A percentile compares a stretch with the other conserved stretches of the same genome.
Evolutionary conservation across 1,140 invertebrate genomes (phyloP).

Genomic region (Cecropterus lyciades): DNA sequence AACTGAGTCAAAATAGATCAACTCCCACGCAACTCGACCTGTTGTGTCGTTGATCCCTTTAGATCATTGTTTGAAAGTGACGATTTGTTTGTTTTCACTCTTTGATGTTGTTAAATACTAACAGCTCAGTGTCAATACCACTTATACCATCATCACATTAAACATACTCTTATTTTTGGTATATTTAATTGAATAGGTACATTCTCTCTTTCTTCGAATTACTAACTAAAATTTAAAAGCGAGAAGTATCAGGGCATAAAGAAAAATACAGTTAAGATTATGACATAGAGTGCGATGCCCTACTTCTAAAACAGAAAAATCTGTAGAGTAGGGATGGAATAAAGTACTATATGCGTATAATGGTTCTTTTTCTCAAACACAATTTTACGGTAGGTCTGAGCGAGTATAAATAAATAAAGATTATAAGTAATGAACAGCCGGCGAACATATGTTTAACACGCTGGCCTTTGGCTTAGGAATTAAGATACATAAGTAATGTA

Average conservation of each 20-base stretch:
- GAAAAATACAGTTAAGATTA: too few species aligned
- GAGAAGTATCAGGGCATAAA: too few species aligned
- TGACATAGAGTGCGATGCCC: too few species aligned
- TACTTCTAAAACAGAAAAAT: too few species aligned
- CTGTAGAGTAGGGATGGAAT: too few species aligned
- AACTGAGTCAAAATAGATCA: conserved; percentile 68
- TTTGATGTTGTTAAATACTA: conserved; percentile 19
- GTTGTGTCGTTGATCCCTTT: conserved; percentile 76
- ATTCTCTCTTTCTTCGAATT: too few species aligned
- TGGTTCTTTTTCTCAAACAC: too few species aligned
- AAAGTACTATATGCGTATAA: too few species aligned
- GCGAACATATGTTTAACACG: background rate
- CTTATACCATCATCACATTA: background rate
- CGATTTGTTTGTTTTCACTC: conserved; percentile 50
- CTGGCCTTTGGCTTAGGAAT: background rate
- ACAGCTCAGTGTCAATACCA: conserved; percentile 10
- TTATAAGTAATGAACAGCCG: conserved; percentile 1
- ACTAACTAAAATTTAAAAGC: too few species aligned
- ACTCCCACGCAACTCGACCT: conserved; percentile 67
- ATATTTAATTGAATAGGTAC: too few species aligned
- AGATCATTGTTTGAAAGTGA: conserved; percentile 51
- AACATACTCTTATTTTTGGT: background rate
- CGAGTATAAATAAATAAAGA: background rate
- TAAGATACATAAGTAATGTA: background rate
- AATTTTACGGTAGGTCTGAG: background rate